Base-by-base conservation (phyloP, 1,140 invertebrate species). In the Diachasma alloeum region DNA sequence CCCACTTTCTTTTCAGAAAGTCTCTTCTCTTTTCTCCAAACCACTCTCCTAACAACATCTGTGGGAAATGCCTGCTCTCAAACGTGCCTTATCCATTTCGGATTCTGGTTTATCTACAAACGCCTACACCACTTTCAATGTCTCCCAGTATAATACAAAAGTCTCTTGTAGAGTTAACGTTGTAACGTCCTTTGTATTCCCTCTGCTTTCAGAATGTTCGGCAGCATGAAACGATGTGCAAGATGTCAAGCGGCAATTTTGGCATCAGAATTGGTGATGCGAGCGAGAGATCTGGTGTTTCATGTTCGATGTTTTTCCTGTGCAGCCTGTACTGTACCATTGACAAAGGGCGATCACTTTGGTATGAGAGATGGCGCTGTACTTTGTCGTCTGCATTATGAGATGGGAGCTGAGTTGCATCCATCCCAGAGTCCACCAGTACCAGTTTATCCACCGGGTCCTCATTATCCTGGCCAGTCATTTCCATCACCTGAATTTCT, bases 291-390 rank as follows among this genome's bases (percentile, higher is more conserved):
- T 80, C 92, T 96, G 80, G 97, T 98, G 71, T 99, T 97, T 91
- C 98, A 99, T 90, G 94, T 98, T 44, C 94, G 95, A 81, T 99
- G 97, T 90, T 99, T 99, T 91, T 95, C 94, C 6, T 99, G 98
- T 88, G 94, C 95, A 15, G 93, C 95, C n/a, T 99, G 98, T 90
- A 94, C 94, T 86, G 91, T 94, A 15, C 93, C 94, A 2, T 90
- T 96, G 59, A 96, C 93, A 53, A 96, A 96, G 87, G 95, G 98
- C 17, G 97, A 99, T 87, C 96, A 97, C 81, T 99, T 98, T 88
- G 97, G 97, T 44, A 96, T 97, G 91, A 92, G 95, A 76, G 94
- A 96, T 81, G 93, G 94, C 11, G 93, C 94, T 37, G 94, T 97
- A 31, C 94, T 95, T 81, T 96, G 95, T 90, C 93, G 95, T 83